Evolutionary conservation across 2,113 vertebrate genomes (phyloP).

Genomic region (Rhinoptilus africanus): DNA sequence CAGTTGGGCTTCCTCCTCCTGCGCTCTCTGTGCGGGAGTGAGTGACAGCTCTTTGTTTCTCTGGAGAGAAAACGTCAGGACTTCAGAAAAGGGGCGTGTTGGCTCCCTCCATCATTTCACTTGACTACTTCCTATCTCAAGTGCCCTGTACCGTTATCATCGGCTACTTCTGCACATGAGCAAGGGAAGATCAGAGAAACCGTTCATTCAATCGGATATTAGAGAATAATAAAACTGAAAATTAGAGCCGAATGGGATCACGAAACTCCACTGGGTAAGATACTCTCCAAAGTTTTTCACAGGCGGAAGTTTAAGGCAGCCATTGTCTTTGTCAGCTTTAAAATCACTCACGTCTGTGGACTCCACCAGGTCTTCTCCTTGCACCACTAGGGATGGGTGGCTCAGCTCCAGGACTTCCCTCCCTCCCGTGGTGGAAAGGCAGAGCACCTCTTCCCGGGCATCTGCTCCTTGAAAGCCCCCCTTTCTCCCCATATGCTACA

Average conservation of each 20-base stretch:
- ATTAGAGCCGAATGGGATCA: background rate
- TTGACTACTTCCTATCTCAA: background rate
- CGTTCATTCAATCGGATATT: background rate
- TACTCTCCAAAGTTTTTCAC: background rate
- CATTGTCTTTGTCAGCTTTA: background rate
- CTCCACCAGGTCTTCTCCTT: background rate
- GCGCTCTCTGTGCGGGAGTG: background rate
- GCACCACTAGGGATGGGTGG: too few species aligned
- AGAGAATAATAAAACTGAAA: background rate
- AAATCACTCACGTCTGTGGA: background rate
- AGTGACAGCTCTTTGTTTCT: slow-evolving; percentile 12
- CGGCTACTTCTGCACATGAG: background rate
- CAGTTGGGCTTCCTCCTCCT: background rate
- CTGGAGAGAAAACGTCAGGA: background rate
- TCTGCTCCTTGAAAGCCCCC: background rate
- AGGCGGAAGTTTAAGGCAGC: background rate
- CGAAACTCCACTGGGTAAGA: background rate
- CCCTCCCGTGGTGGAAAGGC: background rate
- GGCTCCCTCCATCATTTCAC: background rate
- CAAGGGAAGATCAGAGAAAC: background rate
- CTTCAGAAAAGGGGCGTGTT: background rate
- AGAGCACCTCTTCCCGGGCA: fast-evolving
- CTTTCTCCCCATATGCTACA: fast-evolving
- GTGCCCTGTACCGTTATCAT: fast-evolving
- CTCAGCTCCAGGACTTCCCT: background rate